A percentile compares a stretch with the other conserved stretches of the same genome.
phyloP scores from a whole-genome alignment of 1,140 invertebrate species.

The Dendrolimus kikuchii region DNA sequence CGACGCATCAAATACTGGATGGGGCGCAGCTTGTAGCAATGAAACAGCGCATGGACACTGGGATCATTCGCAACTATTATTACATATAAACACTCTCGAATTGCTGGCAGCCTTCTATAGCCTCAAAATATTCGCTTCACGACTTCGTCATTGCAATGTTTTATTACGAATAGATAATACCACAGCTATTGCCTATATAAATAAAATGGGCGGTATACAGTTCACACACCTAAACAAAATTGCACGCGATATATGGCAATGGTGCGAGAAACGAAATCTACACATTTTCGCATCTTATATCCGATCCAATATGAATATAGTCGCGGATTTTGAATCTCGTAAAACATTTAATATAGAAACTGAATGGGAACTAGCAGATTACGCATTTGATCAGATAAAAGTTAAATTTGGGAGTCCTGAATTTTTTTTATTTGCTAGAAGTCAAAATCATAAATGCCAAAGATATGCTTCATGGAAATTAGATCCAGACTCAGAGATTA shows the following conservation, averaged over 20 bases:
- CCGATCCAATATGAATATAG: neutral
- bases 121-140: neutral
- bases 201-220: neutral
- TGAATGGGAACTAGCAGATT: slow-evolving; percentile 11
- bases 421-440: slow-evolving; percentile 13
- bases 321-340: neutral
- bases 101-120: neutral
- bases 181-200: slow-evolving; percentile 1
- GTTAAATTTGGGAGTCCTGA: slow-evolving; percentile 6
- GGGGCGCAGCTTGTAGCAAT: slow-evolving; percentile 10
- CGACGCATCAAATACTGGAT: slow-evolving; percentile 13
- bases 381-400: slow-evolving; percentile 6
- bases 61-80: neutral
- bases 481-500: neutral
- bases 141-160: neutral
- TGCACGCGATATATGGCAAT: neutral
- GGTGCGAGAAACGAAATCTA: neutral
- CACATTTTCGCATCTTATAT: neutral
- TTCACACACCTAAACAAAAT: neutral
- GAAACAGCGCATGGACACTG: slow-evolving; percentile 1
- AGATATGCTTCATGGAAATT: slow-evolving; percentile 16
- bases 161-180: slow-evolving; percentile 1
- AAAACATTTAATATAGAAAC: neutral
- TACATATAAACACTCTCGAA: neutral
- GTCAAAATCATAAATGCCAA: slow-evolving; percentile 14